phyloP scores from a whole-genome alignment of 2,113 vertebrate genomes.

The Perca flavescens region DNA sequence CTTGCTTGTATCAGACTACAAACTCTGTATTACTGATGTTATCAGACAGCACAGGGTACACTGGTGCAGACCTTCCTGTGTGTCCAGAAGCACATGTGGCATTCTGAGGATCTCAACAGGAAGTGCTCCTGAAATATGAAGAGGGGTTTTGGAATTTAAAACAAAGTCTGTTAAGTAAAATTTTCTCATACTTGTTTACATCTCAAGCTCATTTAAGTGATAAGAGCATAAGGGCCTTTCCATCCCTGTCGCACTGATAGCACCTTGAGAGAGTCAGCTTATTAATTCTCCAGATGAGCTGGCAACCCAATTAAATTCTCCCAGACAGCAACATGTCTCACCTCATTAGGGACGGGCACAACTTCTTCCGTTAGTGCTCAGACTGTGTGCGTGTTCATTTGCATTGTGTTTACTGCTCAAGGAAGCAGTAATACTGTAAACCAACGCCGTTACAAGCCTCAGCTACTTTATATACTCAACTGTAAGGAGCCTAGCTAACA shows the following conservation, averaged over 20 bases:
- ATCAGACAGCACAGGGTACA: not conserved
- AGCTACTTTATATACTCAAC: not conserved
- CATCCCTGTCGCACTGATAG: not conserved
- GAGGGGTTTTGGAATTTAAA: not conserved
- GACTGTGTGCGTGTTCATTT: conserved; percentile 27
- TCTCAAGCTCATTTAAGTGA: not conserved
- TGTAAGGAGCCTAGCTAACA: not conserved
- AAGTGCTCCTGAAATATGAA: not conserved
- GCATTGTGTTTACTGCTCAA: conserved; percentile 43
- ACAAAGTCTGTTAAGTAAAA: not conserved
- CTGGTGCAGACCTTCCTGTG: not conserved
- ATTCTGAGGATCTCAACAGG: not conserved
- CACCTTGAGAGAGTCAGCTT: conserved; percentile 31
- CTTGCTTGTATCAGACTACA: not conserved
- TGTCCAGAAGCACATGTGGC: not conserved
- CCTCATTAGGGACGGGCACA: conserved; percentile 41
- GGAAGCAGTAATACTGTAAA: conserved; percentile 26
- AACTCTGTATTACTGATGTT: not conserved
- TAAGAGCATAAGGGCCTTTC: not conserved
- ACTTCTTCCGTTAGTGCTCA: conserved; percentile 27
- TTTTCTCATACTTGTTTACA: conserved; percentile 11
- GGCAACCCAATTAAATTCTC: conserved; percentile 60
- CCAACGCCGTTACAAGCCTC: not conserved
- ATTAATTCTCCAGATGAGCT: conserved; percentile 45
- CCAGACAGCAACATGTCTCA: conserved; percentile 52